Evolutionary conservation across 2,797 vertebrate genomes (phyloP).

Genomic region (Anguilla megastoma): DNA sequence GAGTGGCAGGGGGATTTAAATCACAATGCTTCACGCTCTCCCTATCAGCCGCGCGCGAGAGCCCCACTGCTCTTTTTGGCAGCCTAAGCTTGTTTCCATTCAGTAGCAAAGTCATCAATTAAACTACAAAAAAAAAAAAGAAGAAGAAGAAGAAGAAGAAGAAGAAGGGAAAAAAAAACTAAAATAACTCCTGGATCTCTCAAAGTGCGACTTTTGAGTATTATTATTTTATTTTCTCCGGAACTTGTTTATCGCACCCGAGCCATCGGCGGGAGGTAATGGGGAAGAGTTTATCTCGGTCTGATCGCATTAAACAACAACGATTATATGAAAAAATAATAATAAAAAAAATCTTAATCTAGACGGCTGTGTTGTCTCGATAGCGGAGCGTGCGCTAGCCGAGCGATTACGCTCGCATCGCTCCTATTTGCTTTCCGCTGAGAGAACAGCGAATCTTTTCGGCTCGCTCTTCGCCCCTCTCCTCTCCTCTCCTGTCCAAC

Average conservation of each 20-base stretch:
- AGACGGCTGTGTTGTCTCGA: constrained; percentile 76
- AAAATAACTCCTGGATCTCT: constrained; percentile 29
- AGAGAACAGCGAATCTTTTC: constrained; percentile 71
- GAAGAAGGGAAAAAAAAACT: constrained; percentile 38
- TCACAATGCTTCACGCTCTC: constrained; percentile 31
- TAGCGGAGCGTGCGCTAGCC: constrained; percentile 68
- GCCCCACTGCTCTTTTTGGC: constrained; percentile 50
- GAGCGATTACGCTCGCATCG: constrained; percentile 72
- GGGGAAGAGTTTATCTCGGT: constrained; percentile 64
- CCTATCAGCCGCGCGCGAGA: constrained; percentile 41
- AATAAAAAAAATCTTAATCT: constrained; percentile 74
- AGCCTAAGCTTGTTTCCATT: constrained; percentile 53
- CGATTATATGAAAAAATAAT: constrained; percentile 54
- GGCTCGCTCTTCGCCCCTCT: constrained; percentile 54
- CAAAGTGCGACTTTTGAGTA: constrained; percentile 44
- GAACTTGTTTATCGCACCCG: constrained; percentile 57
- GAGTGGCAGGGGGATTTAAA: constrained; percentile 15
- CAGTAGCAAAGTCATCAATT: constrained; percentile 47
- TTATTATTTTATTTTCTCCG: constrained; percentile 42
- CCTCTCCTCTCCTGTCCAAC: constrained; percentile 55
- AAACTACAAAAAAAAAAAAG: constrained; percentile 20
- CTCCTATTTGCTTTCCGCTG: constrained; percentile 77
- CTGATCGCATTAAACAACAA: constrained; percentile 72
- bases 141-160: too few relatives aligned
- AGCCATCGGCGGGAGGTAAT: constrained; percentile 57